Base-by-base conservation (phyloP, 2,113 vertebrate species). In the Eleginops maclovinus region DNA sequence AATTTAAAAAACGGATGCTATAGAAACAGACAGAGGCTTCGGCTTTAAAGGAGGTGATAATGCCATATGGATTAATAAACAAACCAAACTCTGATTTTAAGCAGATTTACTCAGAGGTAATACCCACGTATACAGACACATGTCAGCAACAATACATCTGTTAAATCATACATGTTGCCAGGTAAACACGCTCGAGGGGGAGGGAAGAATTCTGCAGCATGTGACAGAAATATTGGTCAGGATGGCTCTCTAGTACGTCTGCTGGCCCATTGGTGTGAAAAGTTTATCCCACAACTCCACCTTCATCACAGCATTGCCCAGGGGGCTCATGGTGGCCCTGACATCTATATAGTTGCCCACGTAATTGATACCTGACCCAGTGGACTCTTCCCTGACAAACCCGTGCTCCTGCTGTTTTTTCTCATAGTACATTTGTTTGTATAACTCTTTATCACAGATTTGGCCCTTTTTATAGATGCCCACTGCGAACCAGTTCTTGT, bases 271-370 rank as follows among this genome's bases (percentile, higher is more conserved):
- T 36, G 58, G 59, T 72, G 77, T 73, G 76, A 93, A 82, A 19
- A 93, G n/a, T 77, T 91, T 93, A 75, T 94, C 93, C 94, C 94
- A 94, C 69, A 94, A 77, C 83, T 94, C 93, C 79, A 94, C 91
- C 61, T 94, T 93, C 90, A 95, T 88, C 65, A 93, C 83, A 55
- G 91, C 62, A 1, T 81, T 91, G 9, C 81, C 93, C 43, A 93
- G 1, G 3, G 93, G 92, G 67, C 75, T 74, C 94, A 94, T 93
- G 54, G 89, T 93, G 62, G 91, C 94, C 71, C 61, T 93, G 75
- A 94, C 61, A 47, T 94, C 91, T 44, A 94, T 71, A 61, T 79
- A 75, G 12, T 56, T 63, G 0, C 91, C 92, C 31, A 85, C 79
- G 24, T 90, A 87, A 81, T 71, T 90, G 76, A 94, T 93, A 47